Base-by-base conservation (phyloP, 2,797 vertebrate genomes). In the Urophycis tenuis region DNA sequence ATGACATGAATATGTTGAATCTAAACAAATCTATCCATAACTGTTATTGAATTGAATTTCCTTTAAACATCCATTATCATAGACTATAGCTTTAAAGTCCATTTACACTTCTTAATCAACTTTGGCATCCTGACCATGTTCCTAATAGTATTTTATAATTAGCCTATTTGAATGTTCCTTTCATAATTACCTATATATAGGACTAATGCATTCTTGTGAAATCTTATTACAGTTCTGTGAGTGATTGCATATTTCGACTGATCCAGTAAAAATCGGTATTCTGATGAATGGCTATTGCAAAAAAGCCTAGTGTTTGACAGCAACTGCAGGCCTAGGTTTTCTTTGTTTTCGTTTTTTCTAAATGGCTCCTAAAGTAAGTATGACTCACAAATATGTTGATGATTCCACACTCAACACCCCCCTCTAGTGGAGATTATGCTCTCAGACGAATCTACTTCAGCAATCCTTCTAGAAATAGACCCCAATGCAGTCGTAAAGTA, bases 321-420 rank as follows among this genome's bases (percentile, higher is more conserved):
- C 19, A 53, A 19, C 8, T 53, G 45, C 17, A 41, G 39, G 12
- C 39, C 39, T 53, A 39, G 1, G 36, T 39, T 53, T 53, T 53
- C 45, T 53, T 53, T 53, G 45, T 53, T 22, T 22, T 53, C 45
- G 17, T 53, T 12, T 53, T 53, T 53, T n/a, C n/a, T n/a, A 41
- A 60, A 60, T n/a, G n/a, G n/a, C n/a, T n/a, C n/a, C n/a, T n/a
- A n/a, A n/a, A 70, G 30, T 31, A 70, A 70, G 32, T 70, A 70
- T 32, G 64, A 69, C 60, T 64, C 60, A n/a, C 25, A 69, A 69
- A 30, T 25, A 25, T 69, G 64, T 25, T 69, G 64, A 53, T 53
- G n/a, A 70, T 31, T 32, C 29, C 31, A 70, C 31, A 14, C 29
- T 70, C 29, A 70, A 70, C 32, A 7, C 31, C 30, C 14, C 67